Evolutionary conservation across 1,140 invertebrate species (phyloP), one percentile per base, ranked within the genome.

Genomic region (Drosophila dunni): DNA sequence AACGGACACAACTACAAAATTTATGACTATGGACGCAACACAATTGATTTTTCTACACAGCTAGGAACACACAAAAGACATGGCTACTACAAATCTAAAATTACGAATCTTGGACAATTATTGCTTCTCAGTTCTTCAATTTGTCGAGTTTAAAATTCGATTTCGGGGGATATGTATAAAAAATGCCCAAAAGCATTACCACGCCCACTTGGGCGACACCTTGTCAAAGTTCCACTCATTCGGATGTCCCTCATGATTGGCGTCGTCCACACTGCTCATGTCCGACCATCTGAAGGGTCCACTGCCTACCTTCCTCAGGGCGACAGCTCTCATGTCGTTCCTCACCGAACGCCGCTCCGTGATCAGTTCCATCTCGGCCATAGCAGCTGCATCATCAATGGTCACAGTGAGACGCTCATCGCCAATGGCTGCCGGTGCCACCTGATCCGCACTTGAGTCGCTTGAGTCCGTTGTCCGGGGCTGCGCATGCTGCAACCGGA

Each of bases 221-320:
- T 94, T 94, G 10, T 94, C 91, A 89, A 97, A 98, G 56, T 96
- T 92, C 93, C 96, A 97, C 29, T 94, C 75, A 81, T 97, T 95
- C 0, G 97, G 97, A 56, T 97, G 96, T 6, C 97, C 97, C 73
- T 94, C 80, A 75, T 97, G 97, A 34, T 76, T 78, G 13, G 36
- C 74, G 29, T 60, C 74, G 38, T 66, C 84, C 3, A 94, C 93
- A 6, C 93, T 91, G 72, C 93, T 94, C 24, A 94, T 95, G 46
- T 94, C 93, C 11, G 94, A 95, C 97, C 97, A 98, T 76, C 95
- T 94, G 81, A 97, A 97, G 1, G 95, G 93, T 0, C 69, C 68
- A 1, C 72, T 81, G 29, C 75, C 60, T 11, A 72, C 77, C 38
- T 72, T 61, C 10, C 84, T 78, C 73, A 91, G 80, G 10, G 85